phyloP scores from a whole-genome alignment of 1,140 invertebrate species.

The Zaprionus tsacasi region DNA sequence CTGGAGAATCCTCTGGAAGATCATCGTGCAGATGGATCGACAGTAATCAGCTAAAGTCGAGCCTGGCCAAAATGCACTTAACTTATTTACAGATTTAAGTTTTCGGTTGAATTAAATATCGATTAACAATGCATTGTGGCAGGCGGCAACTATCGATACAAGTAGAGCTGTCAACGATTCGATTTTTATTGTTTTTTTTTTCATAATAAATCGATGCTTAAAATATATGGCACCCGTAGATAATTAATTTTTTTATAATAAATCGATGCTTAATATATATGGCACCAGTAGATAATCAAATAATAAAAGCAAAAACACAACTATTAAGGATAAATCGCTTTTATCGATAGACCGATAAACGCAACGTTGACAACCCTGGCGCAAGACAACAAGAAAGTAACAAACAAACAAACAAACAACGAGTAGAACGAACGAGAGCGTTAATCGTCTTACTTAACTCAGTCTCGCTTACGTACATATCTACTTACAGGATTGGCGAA shows the following conservation, averaged over 20 bases:
- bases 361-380: too few relatives aligned
- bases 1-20: not conserved
- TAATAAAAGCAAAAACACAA: too few relatives aligned
- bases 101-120: not conserved
- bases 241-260: too few relatives aligned
- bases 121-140: not conserved
- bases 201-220: too few relatives aligned
- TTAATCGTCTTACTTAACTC: slow-evolving; percentile 82
- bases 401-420: slow-evolving; percentile 33
- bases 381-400: not conserved
- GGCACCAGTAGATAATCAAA: too few relatives aligned
- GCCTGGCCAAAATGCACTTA: not conserved
- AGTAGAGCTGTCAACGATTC: too few relatives aligned
- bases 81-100: not conserved
- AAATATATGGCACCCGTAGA: too few relatives aligned
- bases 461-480: slow-evolving; percentile 84
- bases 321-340: too few relatives aligned
- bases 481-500: slow-evolving; percentile 92
- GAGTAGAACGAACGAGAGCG: slow-evolving; percentile 73
- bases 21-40: not conserved
- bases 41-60: slow-evolving; percentile 12
- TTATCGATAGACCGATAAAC: too few relatives aligned
- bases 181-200: too few relatives aligned
- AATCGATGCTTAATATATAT: too few relatives aligned
- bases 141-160: not conserved